A percentile compares a stretch with the other conserved stretches of the same genome.
Evolutionary conservation across 2,888 invertebrate genomes (phyloP).

Genomic region (Rhodophaea formosa): DNA sequence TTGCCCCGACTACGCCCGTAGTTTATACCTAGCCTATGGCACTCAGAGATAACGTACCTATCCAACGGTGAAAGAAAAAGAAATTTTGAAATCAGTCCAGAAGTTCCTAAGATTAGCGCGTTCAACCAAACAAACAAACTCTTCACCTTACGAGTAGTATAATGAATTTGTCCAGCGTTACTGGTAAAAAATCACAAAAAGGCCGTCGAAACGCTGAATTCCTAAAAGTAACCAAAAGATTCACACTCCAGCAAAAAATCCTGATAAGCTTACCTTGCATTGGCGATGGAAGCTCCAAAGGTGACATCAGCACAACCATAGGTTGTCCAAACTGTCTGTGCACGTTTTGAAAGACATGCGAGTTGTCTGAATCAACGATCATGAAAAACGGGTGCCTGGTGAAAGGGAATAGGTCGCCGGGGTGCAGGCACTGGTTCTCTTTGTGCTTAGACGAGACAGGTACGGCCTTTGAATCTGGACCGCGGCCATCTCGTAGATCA

Average conservation of each 20-base stretch:
- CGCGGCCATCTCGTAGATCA: slow-evolving; percentile 23
- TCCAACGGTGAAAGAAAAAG: too few species aligned
- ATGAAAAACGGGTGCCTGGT: slow-evolving; percentile 95
- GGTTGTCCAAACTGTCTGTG: slow-evolving; percentile 96
- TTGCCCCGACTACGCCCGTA: too few species aligned
- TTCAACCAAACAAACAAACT: too few species aligned
- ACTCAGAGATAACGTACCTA: too few species aligned
- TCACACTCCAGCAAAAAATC: neutral
- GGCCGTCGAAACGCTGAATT: too few species aligned
- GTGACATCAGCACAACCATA: slow-evolving; percentile 95
- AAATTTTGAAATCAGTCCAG: too few species aligned
- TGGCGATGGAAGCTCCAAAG: slow-evolving; percentile 92
- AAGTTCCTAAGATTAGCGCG: too few species aligned
- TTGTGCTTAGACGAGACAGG: slow-evolving; percentile 54
- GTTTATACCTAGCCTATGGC: too few species aligned
- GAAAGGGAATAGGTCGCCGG: slow-evolving; percentile 96
- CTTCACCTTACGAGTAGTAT: too few species aligned
- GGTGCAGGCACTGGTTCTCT: slow-evolving; percentile 91
- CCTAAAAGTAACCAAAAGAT: neutral
- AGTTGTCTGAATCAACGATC: slow-evolving; percentile 97
- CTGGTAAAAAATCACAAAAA: too few species aligned
- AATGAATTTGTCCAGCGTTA: too few species aligned
- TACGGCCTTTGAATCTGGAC: slow-evolving; percentile 34
- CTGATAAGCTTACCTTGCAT: slow-evolving; percentile 85
- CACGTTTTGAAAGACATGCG: slow-evolving; percentile 94